A percentile compares a stretch with the other conserved stretches of the same genome.
Conservation (phyloP, 2,113 vertebrate species). For the Isichthys henryi region DNA sequence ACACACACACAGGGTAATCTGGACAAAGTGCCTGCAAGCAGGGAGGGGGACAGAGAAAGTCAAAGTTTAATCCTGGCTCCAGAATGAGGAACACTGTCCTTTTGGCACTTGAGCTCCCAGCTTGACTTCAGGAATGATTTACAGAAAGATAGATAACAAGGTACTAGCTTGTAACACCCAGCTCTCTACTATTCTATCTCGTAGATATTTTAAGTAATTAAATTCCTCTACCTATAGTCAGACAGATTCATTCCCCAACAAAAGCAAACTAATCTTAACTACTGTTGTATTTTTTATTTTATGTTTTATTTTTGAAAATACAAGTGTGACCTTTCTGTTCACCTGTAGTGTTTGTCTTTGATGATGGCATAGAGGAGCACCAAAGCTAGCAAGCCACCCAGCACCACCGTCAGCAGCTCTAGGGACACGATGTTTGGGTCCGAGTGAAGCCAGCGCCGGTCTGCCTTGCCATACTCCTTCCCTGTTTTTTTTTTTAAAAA, state of each 20-base stretch:
- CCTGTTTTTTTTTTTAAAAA: slow-evolving; percentile 52
- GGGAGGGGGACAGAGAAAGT: not conserved
- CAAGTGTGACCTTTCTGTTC: slow-evolving; percentile 8
- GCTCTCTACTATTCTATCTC: not conserved
- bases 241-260: not conserved
- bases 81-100: not conserved
- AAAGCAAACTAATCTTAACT: not conserved
- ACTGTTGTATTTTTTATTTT: not conserved
- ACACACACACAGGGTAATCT: slow-evolving; percentile 61
- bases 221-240: not conserved
- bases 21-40: slow-evolving; percentile 63
- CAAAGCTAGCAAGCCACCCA: slow-evolving; percentile 53
- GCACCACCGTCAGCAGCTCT: slow-evolving; percentile 56
- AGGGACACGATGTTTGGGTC: slow-evolving; percentile 63
- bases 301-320: not conserved
- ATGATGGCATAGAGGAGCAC: slow-evolving; percentile 58
- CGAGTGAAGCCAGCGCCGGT: slow-evolving; percentile 61
- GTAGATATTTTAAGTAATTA: not conserved
- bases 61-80: not conserved
- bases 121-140: not conserved
- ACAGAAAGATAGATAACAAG: not conserved
- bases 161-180: not conserved
- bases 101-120: not conserved
- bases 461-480: slow-evolving; percentile 76
- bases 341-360: slow-evolving; percentile 57